Base-by-base conservation (phyloP, 92 coral and sea anemone genomes). In the Siderastrea siderea region DNA sequence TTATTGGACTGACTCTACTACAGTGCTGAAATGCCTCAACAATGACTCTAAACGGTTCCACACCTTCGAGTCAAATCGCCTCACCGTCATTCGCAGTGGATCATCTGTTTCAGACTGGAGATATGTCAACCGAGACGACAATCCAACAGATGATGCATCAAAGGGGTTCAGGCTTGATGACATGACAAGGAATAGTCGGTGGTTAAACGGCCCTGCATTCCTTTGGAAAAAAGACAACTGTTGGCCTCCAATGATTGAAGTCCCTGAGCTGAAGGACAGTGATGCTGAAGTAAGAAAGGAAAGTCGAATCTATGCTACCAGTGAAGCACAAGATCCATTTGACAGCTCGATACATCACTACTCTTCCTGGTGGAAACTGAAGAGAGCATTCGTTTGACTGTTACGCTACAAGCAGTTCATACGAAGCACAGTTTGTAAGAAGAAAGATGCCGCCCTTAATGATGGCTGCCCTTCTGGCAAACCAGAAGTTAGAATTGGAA, bases 281-380 rank as follows among this genome's bases (percentile, higher is more conserved):
- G 86, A 82, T 50, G 66, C 86, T 3, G 78, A 82, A 47, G 65
- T 69, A 9, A 82, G 86, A 17, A 70, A 70, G 13, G 50, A 82
- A 54, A 75, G 68, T 43, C 38, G 67, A 17, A 55, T 82, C 17
- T 82, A 52, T 47, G 6, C 64, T 9, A 74, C 49, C 5, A 68
- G 63, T 59, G 54, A 19, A 4, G 10, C 59, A 10, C 8, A 3
- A 14, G 60, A 82, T 68, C 48, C 66, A 4, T 17, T 82, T 48
- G 77, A 68, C 2, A 47, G 59, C 8, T 54, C 72, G 62, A 59
- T 84, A 47, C 55, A 76, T 66, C 73, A 80, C 58, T 70, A 80
- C 13, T 80, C 38, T 26, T 26, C 38, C 38, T 0, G 38, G 38
- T 26, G 38, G 38, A 26, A 26, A 26, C 38, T 26, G 79, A 80